These are phyloP conservation scores for Gallinago solitaria DNA, from an alignment of 2,797 vertebrate genomes.

Conservation along the genomic window DNA sequence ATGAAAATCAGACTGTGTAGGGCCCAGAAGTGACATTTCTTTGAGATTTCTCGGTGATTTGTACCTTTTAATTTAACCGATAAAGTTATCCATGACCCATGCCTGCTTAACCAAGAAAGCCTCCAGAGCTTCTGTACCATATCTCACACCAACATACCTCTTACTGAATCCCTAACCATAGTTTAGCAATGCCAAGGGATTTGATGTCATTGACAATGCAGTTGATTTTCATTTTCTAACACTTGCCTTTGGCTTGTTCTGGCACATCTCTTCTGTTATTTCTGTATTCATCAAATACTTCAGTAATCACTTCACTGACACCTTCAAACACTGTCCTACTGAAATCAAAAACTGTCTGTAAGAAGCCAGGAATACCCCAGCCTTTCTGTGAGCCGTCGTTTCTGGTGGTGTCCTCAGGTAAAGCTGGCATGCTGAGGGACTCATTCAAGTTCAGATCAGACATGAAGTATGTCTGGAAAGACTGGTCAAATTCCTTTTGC, in stretches of 20 bases:
- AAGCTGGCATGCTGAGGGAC: slow-evolving; percentile 50
- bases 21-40: not conserved
- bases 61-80: not conserved
- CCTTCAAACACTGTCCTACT: slow-evolving; percentile 84
- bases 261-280: slow-evolving; percentile 56
- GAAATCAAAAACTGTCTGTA: slow-evolving; percentile 87
- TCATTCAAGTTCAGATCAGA: slow-evolving; percentile 72
- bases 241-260: slow-evolving; percentile 80
- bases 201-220: not conserved
- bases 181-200: not conserved
- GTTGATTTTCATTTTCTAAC: not conserved
- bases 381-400: slow-evolving; percentile 76
- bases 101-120: not conserved
- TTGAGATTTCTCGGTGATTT: not conserved
- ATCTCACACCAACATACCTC: not conserved
- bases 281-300: slow-evolving; percentile 78
- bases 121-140: not conserved
- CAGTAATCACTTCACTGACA: slow-evolving; percentile 82
- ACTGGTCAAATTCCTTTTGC: slow-evolving; percentile 81
- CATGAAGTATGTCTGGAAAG: slow-evolving; percentile 82
- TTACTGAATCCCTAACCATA: not conserved
- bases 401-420: slow-evolving; percentile 55
- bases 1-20: not conserved
- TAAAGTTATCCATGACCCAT: not conserved
- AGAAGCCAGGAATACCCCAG: slow-evolving; percentile 80